Evolutionary conservation across 2,888 invertebrate species (phyloP).

Genomic region (Alcis repandata): DNA sequence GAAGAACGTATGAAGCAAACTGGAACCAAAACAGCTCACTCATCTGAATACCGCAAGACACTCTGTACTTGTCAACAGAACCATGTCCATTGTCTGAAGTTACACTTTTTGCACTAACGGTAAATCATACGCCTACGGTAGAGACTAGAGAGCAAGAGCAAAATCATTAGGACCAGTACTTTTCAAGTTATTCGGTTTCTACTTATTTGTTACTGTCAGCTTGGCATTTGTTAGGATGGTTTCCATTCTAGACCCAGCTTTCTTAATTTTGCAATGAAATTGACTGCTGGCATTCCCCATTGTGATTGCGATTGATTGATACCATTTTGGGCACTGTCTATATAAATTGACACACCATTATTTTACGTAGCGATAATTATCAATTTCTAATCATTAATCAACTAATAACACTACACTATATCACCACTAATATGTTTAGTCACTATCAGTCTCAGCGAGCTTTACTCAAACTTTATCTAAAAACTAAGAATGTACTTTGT

Average conservation of each 20-base stretch:
- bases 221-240: constrained; percentile 20
- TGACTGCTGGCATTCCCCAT: constrained; percentile 30
- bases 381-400: background rate
- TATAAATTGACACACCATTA: constrained; percentile 12
- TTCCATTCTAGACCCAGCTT: constrained; percentile 26
- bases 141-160: constrained; percentile 24
- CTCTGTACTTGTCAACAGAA: constrained; percentile 61
- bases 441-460: background rate
- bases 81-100: constrained; percentile 46
- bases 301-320: constrained; percentile 31
- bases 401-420: no score
- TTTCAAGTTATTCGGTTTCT: constrained; percentile 31
- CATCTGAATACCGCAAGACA: constrained; percentile 63
- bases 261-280: constrained; percentile 37
- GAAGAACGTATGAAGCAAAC: constrained; percentile 48
- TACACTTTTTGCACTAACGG: constrained; percentile 63
- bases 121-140: constrained; percentile 47
- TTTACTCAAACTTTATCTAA: background rate
- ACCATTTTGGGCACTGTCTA: constrained; percentile 18
- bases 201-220: constrained; percentile 34
- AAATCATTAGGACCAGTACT: constrained; percentile 42
- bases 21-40: constrained; percentile 52
- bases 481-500: background rate
- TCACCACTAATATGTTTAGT: background rate
- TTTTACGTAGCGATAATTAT: constrained; percentile 5